Conservation (phyloP, 2,888 invertebrate species). For the Tinea trinotella region DNA sequence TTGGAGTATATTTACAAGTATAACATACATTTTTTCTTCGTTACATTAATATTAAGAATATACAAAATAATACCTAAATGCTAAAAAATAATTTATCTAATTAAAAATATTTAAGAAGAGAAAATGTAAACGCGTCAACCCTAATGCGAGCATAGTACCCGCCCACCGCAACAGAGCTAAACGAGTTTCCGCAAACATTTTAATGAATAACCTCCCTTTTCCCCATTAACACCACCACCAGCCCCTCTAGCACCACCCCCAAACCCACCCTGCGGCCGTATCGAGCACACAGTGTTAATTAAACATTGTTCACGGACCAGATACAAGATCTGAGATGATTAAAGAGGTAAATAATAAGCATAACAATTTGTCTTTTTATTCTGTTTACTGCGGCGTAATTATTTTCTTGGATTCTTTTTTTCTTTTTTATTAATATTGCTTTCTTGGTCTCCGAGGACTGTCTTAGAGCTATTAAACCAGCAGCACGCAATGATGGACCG, state of each 20-base stretch:
- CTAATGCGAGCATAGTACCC: constrained; percentile 34
- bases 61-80: too few species aligned
- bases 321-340: constrained; percentile 13
- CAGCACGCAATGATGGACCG: too few species aligned
- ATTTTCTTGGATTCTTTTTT: too few species aligned
- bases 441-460: too few species aligned
- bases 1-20: too few species aligned
- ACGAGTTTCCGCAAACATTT: constrained; percentile 72
- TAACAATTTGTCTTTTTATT: neutral
- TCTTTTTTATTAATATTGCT: too few species aligned
- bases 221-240: constrained; percentile 6
- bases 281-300: constrained; percentile 65
- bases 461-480: too few species aligned
- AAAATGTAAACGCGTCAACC: constrained; percentile 27
- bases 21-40: too few species aligned
- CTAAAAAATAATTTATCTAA: neutral
- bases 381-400: too few species aligned
- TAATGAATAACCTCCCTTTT: constrained; percentile 56
- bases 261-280: constrained; percentile 20
- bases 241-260: neutral
- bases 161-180: constrained; percentile 64
- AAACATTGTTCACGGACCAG: constrained; percentile 42
- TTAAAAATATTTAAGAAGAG: neutral
- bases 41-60: too few species aligned
- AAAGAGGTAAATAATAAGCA: neutral